Conservation (phyloP, 1,140 invertebrate species). For the Cydia pomonella region DNA sequence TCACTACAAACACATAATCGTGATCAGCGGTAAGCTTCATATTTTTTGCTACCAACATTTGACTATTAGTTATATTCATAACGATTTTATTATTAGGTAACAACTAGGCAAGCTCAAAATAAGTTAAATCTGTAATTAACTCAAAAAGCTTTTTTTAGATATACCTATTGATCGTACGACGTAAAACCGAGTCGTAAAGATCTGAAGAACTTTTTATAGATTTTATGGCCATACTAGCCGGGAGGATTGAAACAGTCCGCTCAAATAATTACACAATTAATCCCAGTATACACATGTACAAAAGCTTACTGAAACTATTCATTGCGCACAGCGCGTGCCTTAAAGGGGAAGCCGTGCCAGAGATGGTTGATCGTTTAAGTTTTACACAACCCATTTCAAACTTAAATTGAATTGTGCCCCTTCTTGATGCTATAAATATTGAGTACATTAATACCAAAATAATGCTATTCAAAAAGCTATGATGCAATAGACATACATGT, state of each 20-base stretch:
- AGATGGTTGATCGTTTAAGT: not conserved
- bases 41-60: not conserved
- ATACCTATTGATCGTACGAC: constrained; percentile 2
- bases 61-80: no score
- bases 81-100: not conserved
- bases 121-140: not conserved
- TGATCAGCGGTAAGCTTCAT: not conserved
- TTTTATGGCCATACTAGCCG: constrained; percentile 26
- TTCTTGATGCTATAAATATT: not conserved
- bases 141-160: not conserved
- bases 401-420: not conserved
- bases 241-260: not conserved
- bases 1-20: no score
- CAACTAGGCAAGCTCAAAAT: not conserved
- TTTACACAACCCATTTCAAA: not conserved
- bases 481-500: no score
- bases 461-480: no score
- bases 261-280: not conserved
- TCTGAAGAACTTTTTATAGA: constrained; percentile 29
- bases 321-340: not conserved
- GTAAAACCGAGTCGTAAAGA: constrained; percentile 18
- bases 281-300: not conserved
- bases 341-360: not conserved
- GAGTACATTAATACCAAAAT: not conserved
- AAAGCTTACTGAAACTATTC: not conserved